Evolutionary conservation across 2,888 invertebrate species (phyloP).

Genomic region (Tetranychus piercei): DNA sequence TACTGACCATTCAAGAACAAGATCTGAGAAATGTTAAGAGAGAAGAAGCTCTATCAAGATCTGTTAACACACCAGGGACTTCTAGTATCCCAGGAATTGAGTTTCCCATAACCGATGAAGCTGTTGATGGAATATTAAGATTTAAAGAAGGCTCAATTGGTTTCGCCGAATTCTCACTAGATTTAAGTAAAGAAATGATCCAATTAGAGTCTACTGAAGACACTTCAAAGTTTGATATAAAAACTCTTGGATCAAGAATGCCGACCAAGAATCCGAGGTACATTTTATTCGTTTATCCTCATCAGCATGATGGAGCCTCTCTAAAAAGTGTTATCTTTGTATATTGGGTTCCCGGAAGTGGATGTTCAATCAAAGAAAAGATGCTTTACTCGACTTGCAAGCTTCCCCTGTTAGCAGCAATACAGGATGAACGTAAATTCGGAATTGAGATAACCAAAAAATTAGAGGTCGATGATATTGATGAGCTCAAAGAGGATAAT

Average conservation of each 20-base stretch:
- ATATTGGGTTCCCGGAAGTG: conserved; percentile 95
- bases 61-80: neutral
- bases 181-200: conserved; percentile 68
- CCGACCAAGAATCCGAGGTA: conserved; percentile 72
- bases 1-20: conserved; percentile 31
- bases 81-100: conserved; percentile 70
- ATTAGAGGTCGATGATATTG: conserved; percentile 73
- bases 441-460: conserved; percentile 66
- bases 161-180: conserved; percentile 34
- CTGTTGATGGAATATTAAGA: conserved; percentile 52
- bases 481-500: conserved; percentile 72
- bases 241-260: conserved; percentile 53
- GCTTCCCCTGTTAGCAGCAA: conserved; percentile 63
- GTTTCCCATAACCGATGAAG: conserved; percentile 65
- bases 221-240: conserved; percentile 41
- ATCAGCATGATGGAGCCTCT: conserved; percentile 79
- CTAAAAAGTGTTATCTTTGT: conserved; percentile 78
- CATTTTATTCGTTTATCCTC: conserved; percentile 73
- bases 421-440: conserved; percentile 45
- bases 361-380: conserved; percentile 82
- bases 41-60: conserved; percentile 22
- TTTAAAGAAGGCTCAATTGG: conserved; percentile 34
- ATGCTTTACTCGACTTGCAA: conserved; percentile 99
- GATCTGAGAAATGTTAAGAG: conserved; percentile 34
- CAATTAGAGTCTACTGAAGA: conserved; percentile 52